These are phyloP conservation scores for Calephelis nemesis DNA, from an alignment of 1,140 invertebrate genomes.

Conservation along the genomic window DNA sequence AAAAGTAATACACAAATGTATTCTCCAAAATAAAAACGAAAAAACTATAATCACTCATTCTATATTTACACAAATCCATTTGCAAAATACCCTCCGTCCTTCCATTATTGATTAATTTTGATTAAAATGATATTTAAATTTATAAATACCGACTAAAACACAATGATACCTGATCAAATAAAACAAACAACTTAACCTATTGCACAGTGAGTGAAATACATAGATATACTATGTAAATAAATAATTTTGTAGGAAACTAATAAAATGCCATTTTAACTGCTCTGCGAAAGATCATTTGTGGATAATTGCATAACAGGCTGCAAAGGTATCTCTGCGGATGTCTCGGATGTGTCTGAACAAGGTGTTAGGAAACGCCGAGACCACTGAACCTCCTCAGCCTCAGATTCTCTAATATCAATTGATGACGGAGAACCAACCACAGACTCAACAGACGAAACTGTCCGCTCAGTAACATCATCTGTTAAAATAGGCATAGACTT, in stretches of 20 bases:
- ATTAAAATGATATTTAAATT: conserved; percentile 13
- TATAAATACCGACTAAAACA: background rate
- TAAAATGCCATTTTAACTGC: conserved; percentile 30
- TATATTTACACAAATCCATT: conserved; percentile 38
- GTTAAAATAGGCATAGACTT: conserved; percentile 71
- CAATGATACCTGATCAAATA: conserved; percentile 6
- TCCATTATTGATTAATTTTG: background rate
- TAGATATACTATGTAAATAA: conserved; percentile 15
- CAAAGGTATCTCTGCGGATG: conserved; percentile 59
- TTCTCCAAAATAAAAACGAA: conserved; percentile 23
- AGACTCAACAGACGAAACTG: conserved; percentile 52
- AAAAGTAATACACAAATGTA: conserved; percentile 39
- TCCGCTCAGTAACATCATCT: conserved; percentile 54
- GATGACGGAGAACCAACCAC: conserved; percentile 54
- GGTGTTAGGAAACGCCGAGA: conserved; percentile 55
- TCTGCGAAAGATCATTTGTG: conserved; percentile 43
- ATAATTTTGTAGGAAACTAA: conserved; percentile 23
- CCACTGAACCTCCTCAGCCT: conserved; percentile 56
- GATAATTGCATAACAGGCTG: conserved; percentile 63
- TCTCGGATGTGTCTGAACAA: conserved; percentile 57
- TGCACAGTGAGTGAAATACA: conserved; percentile 21
- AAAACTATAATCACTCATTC: conserved; percentile 21
- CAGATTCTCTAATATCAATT: conserved; percentile 52
- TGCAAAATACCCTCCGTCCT: conserved; percentile 17
- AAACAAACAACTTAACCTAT: conserved; percentile 20